Base-by-base conservation (phyloP, 2,888 invertebrate genomes). In the Philaethria dido region DNA sequence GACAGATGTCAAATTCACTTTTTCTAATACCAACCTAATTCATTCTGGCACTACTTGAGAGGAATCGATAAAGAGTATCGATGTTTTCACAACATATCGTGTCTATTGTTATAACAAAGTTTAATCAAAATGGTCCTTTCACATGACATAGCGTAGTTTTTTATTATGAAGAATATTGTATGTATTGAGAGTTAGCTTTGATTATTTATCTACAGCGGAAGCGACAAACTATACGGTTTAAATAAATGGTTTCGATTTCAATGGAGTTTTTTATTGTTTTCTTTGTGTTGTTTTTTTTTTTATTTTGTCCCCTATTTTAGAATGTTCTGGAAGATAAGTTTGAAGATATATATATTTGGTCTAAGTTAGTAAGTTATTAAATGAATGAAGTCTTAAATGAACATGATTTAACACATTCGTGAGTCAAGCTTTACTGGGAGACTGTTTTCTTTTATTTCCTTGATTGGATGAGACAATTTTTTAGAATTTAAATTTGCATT, bases 211-310 rank as follows among this genome's bases (percentile, higher is more conserved):
- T 79, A 82, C 74, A 72, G 69, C 71, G 73, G 67, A 69, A 62
- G 72, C 68, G 65, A 69, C 64, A 71, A 75, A 73, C 73, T 75
- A 73, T 77, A 76, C 76, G 71, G 75, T 75, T 78, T 74, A 73
- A 83, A 85, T 87, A 88, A 87, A 87, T 85, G 87, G 84, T 87
- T 88, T 87, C 83, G 62, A 83, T 86, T 83, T 86, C 82, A 77
- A 69, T 64, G 59, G 65, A 69, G 80, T 80, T 78, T 76, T 80
- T 80, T 62, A 18, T n/a, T 39, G 39, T 39, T 39, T 4, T 29
- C 6, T 29, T 29, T 29, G 3, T 29, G 6, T 29, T 3, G 3
- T 22, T 52, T 3, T 16, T 20, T 39, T 22, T 25, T 48, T 50
- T 29, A 20, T 52, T 2, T 33, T 52, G 22, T 2, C 11, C 16